Conservation (phyloP, 2,888 invertebrate genomes). For the Chrysolina americana region DNA sequence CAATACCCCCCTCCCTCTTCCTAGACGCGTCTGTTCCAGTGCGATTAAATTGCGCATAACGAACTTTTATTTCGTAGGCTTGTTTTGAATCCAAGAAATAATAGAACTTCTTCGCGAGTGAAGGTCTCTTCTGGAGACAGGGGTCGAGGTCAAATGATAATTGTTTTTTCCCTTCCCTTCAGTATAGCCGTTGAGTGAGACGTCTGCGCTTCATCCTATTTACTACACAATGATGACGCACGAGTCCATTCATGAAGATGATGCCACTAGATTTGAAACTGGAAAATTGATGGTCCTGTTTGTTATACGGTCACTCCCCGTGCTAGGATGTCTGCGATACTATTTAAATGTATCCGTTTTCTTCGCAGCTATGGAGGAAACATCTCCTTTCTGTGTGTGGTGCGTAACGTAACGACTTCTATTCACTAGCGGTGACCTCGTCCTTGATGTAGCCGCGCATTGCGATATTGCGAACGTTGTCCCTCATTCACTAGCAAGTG, state of each 20-base stretch:
- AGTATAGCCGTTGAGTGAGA: background rate
- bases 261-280: background rate
- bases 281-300: background rate
- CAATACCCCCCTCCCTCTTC: conserved; percentile 50
- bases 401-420: conserved; percentile 1
- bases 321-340: too few relatives aligned
- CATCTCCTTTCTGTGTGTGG: background rate
- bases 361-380: background rate
- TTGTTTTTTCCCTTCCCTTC: background rate
- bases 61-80: conserved; percentile 53
- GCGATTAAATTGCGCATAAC: conserved; percentile 61
- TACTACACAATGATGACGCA: conserved; percentile 23
- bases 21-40: conserved; percentile 36
- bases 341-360: background rate
- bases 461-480: conserved; percentile 37
- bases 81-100: conserved; percentile 27
- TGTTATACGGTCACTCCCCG: too few relatives aligned
- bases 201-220: background rate
- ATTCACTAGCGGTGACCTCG: conserved; percentile 31
- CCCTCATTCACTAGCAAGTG: conserved; percentile 50
- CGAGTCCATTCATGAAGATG: conserved; percentile 25
- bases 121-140: background rate
- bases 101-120: background rate
- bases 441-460: conserved; percentile 51
- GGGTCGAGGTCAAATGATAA: conserved; percentile 4